phyloP scores from a whole-genome alignment of 2,797 vertebrate genomes.

The Brotogeris chrysoptera region DNA sequence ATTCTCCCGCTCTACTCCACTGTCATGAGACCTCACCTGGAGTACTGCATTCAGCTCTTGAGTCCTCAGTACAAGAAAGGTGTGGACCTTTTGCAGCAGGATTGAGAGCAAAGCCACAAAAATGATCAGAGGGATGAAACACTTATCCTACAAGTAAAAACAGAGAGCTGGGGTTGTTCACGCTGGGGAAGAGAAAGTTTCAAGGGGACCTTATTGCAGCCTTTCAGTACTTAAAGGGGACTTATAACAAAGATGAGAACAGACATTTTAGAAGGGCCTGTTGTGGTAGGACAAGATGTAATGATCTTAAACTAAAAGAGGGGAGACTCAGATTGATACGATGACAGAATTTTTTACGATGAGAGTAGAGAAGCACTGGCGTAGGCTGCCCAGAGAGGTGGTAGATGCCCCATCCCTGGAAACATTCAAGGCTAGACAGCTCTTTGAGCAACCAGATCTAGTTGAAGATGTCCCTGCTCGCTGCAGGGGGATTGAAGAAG shows the following conservation, averaged over 20 bases:
- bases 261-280: background rate
- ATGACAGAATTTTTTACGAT: background rate
- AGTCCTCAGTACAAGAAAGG: too few relatives aligned
- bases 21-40: background rate
- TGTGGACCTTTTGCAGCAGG: background rate
- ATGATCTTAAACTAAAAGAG: background rate
- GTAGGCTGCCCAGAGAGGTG: background rate
- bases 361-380: background rate
- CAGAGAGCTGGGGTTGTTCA: background rate
- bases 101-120: background rate
- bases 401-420: background rate
- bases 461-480: background rate
- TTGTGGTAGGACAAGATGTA: background rate
- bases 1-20: background rate
- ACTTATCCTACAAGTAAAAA: background rate
- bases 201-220: background rate
- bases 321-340: background rate
- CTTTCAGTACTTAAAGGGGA: background rate
- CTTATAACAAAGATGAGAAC: background rate
- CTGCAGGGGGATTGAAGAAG: background rate
- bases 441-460: background rate
- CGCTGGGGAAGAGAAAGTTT: background rate
- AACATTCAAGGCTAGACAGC: background rate
- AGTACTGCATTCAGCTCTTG: background rate
- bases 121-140: too few relatives aligned